Conservation (phyloP, 2,797 vertebrate genomes). For the Acomys russatus region DNA sequence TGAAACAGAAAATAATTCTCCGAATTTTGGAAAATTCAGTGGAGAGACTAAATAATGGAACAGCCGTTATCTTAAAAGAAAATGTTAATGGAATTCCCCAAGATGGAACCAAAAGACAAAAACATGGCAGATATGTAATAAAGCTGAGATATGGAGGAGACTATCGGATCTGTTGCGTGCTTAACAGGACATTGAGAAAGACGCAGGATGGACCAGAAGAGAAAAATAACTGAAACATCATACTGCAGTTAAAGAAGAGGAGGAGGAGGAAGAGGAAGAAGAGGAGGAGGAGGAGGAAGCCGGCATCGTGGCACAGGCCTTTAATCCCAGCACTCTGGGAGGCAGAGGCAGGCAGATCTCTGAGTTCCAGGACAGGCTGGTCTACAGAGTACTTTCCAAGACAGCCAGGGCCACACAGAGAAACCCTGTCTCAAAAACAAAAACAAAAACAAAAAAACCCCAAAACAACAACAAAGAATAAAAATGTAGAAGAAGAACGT, state of each 20-base stretch:
- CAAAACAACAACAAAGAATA: neutral
- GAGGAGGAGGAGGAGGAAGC: neutral
- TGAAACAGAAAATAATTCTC: constrained; percentile 37
- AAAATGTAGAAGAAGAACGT: constrained; percentile 13
- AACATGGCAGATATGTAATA: constrained; percentile 5
- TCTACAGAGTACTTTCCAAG: neutral
- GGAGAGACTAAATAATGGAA: constrained; percentile 13
- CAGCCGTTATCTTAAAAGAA: constrained; percentile 33
- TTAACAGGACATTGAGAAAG: constrained; percentile 26
- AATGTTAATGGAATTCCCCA: constrained; percentile 44
- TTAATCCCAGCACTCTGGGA: neutral
- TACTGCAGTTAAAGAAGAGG: neutral
- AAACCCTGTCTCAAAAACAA: neutral
- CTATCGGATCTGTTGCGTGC: neutral
- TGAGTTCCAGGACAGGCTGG: neutral
- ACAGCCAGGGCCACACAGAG: neutral
- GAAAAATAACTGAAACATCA: constrained; percentile 10
- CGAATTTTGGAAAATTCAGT: constrained; percentile 2
- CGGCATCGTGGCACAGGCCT: neutral
- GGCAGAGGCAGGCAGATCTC: neutral
- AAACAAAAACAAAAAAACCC: neutral
- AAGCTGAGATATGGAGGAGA: neutral
- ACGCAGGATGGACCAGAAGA: neutral
- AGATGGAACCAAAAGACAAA: constrained; percentile 3
- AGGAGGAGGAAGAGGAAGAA: too few relatives aligned